Percentiles rank a stretch among this genome's conserved stretches.
These are phyloP conservation scores for Trinorchestia longiramus DNA, from an alignment of 1,140 invertebrate species.

Conservation along the genomic window DNA sequence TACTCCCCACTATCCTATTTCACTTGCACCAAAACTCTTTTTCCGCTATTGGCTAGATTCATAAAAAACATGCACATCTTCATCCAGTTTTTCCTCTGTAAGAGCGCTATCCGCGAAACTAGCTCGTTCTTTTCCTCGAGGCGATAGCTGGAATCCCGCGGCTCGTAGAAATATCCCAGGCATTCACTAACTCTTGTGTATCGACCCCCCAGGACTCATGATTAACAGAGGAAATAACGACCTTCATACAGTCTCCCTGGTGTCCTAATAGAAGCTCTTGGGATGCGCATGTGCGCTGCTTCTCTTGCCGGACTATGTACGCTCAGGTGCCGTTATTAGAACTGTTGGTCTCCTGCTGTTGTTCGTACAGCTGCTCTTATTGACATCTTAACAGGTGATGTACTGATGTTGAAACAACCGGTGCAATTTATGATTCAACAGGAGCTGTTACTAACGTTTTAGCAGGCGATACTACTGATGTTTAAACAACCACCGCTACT, in stretches of 20 bases:
- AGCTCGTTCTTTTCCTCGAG: conserved; percentile 52
- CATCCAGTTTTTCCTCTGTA: not conserved
- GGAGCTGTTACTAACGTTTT: not conserved
- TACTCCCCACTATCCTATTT: not conserved
- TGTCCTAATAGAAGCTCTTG: conserved; percentile 32
- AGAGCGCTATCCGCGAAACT: conserved; percentile 11
- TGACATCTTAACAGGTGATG: not conserved
- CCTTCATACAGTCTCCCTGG: conserved; percentile 50
- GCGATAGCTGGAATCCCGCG: conserved; percentile 36
- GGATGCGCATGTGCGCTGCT: not conserved
- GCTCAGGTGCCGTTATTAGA: not conserved
- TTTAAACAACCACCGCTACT: not conserved
- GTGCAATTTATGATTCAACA: not conserved
- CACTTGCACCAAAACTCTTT: not conserved
- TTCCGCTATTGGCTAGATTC: not conserved
- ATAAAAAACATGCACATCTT: conserved; percentile 2
- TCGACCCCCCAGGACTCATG: conserved; percentile 53
- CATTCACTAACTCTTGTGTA: conserved; percentile 54
- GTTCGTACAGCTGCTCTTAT: not conserved
- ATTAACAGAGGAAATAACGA: conserved; percentile 51
- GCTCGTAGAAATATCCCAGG: conserved; percentile 54
- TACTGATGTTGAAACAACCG: not conserved
- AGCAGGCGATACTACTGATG: not conserved
- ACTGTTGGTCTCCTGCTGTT: not conserved
- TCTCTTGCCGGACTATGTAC: not conserved